These are phyloP conservation scores for Apteryx owenii DNA, from an alignment of 2,113 vertebrate species.

Conservation along the genomic window DNA sequence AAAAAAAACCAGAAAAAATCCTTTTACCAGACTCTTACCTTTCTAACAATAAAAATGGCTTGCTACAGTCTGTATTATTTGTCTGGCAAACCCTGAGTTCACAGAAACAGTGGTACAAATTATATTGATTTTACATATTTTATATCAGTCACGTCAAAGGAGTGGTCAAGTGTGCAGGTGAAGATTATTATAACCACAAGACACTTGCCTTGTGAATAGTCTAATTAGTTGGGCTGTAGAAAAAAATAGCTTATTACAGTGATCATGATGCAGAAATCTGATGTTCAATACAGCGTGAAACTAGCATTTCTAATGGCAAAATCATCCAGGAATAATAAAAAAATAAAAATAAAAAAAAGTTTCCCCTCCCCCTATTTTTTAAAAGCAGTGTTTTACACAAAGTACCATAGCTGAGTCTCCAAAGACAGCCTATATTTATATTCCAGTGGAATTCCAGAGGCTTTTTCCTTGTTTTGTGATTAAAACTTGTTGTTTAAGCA, in stretches of 20 bases:
- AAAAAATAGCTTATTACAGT: conserved; percentile 28
- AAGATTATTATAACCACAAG: conserved; percentile 27
- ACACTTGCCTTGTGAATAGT: not conserved
- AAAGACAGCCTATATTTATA: not conserved
- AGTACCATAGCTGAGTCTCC: not conserved
- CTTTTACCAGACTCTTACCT: not conserved
- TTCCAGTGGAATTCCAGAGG: not conserved
- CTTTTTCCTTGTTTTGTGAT: not conserved
- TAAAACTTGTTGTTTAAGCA: conserved; percentile 40
- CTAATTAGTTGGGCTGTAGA: conserved; percentile 17
- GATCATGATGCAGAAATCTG: conserved; percentile 16
- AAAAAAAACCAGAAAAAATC: not conserved
- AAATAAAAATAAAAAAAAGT: not conserved
- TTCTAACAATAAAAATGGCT: not conserved
- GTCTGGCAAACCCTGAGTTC: not conserved
- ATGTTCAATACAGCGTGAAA: conserved; percentile 6
- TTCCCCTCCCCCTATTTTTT: not conserved
- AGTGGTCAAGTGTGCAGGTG: conserved; percentile 27
- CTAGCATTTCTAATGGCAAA: conserved; percentile 13
- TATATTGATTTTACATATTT: not conserved
- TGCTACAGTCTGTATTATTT: not conserved
- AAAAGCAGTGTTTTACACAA: not conserved
- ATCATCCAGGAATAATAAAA: not conserved
- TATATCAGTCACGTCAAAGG: not conserved
- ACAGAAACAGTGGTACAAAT: not conserved